Evolutionary conservation across 2,888 invertebrate species (phyloP).

Genomic region (Ectemnius cavifrons): DNA sequence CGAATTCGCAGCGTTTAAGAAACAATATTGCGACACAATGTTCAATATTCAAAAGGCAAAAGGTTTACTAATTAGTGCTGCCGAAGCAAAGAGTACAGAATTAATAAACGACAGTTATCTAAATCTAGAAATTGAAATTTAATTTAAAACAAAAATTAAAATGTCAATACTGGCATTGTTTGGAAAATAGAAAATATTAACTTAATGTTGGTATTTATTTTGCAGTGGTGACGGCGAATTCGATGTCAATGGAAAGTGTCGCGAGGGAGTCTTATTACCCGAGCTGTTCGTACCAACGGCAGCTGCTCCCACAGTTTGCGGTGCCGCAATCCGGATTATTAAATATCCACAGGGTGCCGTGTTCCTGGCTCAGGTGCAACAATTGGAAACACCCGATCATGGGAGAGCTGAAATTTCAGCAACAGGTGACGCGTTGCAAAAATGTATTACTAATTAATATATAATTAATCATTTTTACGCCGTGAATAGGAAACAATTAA

Average conservation of each 20-base stretch:
- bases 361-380: slow-evolving; percentile 54
- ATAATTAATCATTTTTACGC: slow-evolving; percentile 8
- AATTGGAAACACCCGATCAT: slow-evolving; percentile 60
- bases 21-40: slow-evolving; percentile 67
- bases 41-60: slow-evolving; percentile 66
- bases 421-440: slow-evolving; percentile 52
- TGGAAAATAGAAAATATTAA: no score
- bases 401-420: slow-evolving; percentile 55
- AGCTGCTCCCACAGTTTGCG: slow-evolving; percentile 51
- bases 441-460: slow-evolving; percentile 13
- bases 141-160: no score
- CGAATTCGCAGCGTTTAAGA: slow-evolving; percentile 63
- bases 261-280: slow-evolving; percentile 62
- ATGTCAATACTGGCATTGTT: no score
- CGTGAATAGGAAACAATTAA: no score
- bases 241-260: slow-evolving; percentile 55
- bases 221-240: slow-evolving; percentile 67
- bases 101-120: no score
- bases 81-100: no score
- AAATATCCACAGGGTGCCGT: slow-evolving; percentile 43
- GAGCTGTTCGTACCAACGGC: slow-evolving; percentile 59
- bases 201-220: slow-evolving; percentile 7
- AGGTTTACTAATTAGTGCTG: slow-evolving; percentile 52
- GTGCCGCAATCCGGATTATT: slow-evolving; percentile 47
- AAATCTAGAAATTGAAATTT: no score